Evolutionary conservation across 2,797 vertebrate genomes (phyloP).

Genomic region (Coregonus suidteri): DNA sequence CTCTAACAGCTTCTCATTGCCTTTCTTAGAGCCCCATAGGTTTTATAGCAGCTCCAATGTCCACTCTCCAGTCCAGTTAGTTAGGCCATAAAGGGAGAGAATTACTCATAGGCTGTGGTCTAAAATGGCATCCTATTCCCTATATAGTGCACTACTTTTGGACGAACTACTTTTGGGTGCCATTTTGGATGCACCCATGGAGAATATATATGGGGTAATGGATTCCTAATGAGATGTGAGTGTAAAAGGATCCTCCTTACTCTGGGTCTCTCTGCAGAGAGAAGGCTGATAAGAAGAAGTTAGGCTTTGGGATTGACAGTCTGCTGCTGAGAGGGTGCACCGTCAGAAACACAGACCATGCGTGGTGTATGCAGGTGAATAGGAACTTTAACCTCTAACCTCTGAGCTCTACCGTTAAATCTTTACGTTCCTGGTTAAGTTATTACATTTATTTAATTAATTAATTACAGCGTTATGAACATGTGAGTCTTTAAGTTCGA

Average conservation of each 20-base stretch:
- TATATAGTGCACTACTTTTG: no score
- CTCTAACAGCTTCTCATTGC: slow-evolving; percentile 63
- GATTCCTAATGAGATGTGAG: slow-evolving; percentile 62
- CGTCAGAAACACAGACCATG: slow-evolving; percentile 90
- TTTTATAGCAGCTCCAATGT: slow-evolving; percentile 46
- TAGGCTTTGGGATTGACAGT: slow-evolving; percentile 87
- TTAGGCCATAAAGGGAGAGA: slow-evolving; percentile 45
- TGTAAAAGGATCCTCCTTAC: slow-evolving; percentile 52
- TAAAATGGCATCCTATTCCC: neutral
- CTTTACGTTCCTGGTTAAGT: neutral
- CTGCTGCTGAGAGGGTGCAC: slow-evolving; percentile 92
- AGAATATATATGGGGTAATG: slow-evolving; percentile 41
- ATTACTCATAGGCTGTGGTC: slow-evolving; percentile 47
- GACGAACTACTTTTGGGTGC: neutral
- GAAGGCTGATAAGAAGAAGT: slow-evolving; percentile 78
- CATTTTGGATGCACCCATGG: neutral
- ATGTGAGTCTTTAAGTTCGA: no score
- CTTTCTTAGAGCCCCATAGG: slow-evolving; percentile 54
- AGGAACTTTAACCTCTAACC: neutral
- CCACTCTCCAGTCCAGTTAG: slow-evolving; percentile 37
- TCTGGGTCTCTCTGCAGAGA: slow-evolving; percentile 77
- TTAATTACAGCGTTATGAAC: no score
- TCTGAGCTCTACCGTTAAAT: neutral
- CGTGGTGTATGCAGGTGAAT: slow-evolving; percentile 91
- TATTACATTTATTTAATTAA: neutral